Percentiles rank a stretch among this genome's conserved stretches.
phyloP scores from a whole-genome alignment of 2,797 vertebrate genomes.

The Crax fasciolata region DNA sequence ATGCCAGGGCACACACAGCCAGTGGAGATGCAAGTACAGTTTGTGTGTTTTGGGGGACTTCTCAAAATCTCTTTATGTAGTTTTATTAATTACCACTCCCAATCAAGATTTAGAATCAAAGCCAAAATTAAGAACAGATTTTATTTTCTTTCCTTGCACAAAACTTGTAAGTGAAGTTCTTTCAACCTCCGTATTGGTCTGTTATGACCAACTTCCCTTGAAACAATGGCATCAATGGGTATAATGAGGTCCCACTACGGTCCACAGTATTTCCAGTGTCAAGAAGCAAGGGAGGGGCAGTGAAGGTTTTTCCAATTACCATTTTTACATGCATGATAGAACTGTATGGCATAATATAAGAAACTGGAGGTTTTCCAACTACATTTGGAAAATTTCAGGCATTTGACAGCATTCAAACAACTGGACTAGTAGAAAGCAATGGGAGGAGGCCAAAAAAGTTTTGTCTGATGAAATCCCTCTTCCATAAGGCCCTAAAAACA shows the following conservation, averaged over 20 bases:
- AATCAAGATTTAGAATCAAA: background rate
- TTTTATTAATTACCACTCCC: background rate
- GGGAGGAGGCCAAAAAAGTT: background rate
- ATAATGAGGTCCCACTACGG: background rate
- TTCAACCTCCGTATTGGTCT: background rate
- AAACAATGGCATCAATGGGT: background rate
- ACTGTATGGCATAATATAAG: no score
- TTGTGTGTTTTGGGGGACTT: background rate
- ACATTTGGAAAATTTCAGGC: no score
- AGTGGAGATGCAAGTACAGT: background rate
- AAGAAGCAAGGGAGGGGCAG: background rate
- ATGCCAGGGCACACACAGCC: background rate
- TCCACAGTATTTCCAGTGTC: background rate
- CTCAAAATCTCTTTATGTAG: rapidly evolving
- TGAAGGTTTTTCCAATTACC: background rate
- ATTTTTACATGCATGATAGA: background rate
- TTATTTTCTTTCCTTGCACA: background rate
- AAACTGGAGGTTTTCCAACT: no score
- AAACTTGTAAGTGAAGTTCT: background rate
- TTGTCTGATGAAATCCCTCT: background rate
- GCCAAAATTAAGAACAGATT: background rate
- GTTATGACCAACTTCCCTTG: background rate
- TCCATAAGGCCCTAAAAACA: background rate
- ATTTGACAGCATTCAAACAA: no score
- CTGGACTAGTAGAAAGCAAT: no score